Conservation (phyloP, 2,113 vertebrate genomes). For the Morone chrysops region DNA sequence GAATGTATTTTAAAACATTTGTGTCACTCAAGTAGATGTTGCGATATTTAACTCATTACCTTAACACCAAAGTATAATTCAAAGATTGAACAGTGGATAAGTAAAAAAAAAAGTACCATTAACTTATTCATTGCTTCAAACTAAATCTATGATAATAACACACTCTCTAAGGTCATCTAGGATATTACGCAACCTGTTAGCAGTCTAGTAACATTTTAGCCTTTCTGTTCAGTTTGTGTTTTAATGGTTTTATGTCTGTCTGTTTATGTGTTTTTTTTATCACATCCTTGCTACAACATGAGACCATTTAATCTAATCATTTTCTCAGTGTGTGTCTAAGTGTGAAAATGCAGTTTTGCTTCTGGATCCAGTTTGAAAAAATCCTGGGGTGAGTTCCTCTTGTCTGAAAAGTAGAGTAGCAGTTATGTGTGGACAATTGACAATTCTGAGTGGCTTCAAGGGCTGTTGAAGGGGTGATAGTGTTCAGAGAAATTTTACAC, state of each 20-base stretch:
- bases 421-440: slow-evolving; percentile 9
- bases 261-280: neutral
- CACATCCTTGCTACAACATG: neutral
- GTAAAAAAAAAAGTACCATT: too few relatives aligned
- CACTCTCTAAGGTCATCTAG: neutral
- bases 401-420: neutral
- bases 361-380: neutral
- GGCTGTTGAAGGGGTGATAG: slow-evolving; percentile 10
- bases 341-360: neutral
- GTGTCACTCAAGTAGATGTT: too few relatives aligned
- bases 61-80: neutral
- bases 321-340: neutral
- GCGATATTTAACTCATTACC: neutral
- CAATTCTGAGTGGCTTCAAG: neutral
- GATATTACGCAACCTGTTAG: too few relatives aligned
- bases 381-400: neutral
- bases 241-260: neutral
- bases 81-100: neutral
- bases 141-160: neutral
- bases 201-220: too few relatives aligned
- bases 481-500: slow-evolving; percentile 25
- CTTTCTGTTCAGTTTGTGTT: neutral
- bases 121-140: neutral
- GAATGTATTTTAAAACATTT: neutral
- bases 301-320: neutral